Evolutionary conservation across 2,113 vertebrate species (phyloP).

Genomic region (Archilochus colubris): DNA sequence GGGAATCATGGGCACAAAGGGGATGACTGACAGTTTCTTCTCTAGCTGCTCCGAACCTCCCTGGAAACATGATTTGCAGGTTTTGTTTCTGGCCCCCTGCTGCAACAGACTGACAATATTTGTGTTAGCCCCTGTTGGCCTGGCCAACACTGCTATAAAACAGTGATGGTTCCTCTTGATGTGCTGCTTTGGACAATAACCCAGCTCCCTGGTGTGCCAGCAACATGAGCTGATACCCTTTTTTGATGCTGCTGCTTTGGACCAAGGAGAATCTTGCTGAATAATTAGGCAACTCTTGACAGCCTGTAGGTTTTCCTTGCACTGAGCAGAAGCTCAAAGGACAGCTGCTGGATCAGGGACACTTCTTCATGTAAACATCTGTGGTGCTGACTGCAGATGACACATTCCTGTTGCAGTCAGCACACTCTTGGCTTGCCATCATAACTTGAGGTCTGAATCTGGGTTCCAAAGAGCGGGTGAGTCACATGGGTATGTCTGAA

Average conservation of each 20-base stretch:
- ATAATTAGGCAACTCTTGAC: too few relatives aligned
- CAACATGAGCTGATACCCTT: not conserved
- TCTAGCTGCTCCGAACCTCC: not conserved
- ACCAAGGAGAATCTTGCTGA: not conserved
- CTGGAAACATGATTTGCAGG: not conserved
- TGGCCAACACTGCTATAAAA: not conserved
- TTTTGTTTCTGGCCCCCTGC: not conserved
- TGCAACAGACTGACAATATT: not conserved
- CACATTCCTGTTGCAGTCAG: not conserved
- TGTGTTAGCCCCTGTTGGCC: not conserved
- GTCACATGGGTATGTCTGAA: constrained; percentile 18
- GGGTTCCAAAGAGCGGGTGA: not conserved
- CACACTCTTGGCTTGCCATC: not conserved
- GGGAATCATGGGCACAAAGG: not conserved
- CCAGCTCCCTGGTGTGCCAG: not conserved
- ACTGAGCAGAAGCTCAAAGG: not conserved
- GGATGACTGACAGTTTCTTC: not conserved
- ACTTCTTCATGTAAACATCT: constrained; percentile 11
- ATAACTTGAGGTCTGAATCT: not conserved
- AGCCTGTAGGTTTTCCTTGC: not conserved
- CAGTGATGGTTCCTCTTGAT: accelerated
- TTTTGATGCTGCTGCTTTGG: not conserved
- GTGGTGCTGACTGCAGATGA: not conserved
- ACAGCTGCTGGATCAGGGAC: not conserved
- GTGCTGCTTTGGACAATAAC: not conserved